Base-by-base conservation (phyloP, 1,140 invertebrate species). In the Rhyzopertha dominica region DNA sequence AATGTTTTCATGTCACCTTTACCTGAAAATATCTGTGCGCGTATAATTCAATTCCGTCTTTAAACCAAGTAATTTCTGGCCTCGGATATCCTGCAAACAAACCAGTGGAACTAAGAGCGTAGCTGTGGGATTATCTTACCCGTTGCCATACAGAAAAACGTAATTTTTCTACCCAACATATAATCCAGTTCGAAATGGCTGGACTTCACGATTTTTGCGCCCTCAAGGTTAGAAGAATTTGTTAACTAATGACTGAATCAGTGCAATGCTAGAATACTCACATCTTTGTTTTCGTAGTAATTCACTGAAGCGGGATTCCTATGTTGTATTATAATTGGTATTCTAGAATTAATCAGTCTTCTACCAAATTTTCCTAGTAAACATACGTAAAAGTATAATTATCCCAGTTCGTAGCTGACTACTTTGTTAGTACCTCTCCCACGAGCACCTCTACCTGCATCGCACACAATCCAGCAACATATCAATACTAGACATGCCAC, bases 181-280 rank as follows among this genome's bases (percentile, higher is more conserved):
- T 93, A 95, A 73, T 93, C 89, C 67, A 87, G 80, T 71, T 94
- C 90, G 69, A 94, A 95, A 67, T 94, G 90, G 1, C 90, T 93
- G 4, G 88, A 81, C 51, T 88, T 77, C 10, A 87, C 66, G 49
- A 95, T 94, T 72, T 89, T 90, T 0, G 91, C 90, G 20, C 90
- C 90, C 90, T 94, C 62, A 37, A 37, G 7, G 12, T 22, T 37
- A 37, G 14, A 17, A 23, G 14, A 9, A 37, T 31, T 31, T 31
- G 24, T 17, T 32, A 32, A 14, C 12, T 10, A 32, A 32, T 32
- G 10, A n/a, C 19, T 12, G 4, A 5, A 32, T 32, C 19, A n/a
- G 14, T 32, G 30, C n/a, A n/a, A n/a, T 16, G 30, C 17, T 32
- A 32, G 12, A 16, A 10, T 17, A 73, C 75, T 77, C 65, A 85